Percentiles rank a stretch among this genome's conserved stretches.
These are phyloP conservation scores for Cochlearius cochlearius DNA, from an alignment of 2,113 vertebrate genomes.

Conservation along the genomic window DNA sequence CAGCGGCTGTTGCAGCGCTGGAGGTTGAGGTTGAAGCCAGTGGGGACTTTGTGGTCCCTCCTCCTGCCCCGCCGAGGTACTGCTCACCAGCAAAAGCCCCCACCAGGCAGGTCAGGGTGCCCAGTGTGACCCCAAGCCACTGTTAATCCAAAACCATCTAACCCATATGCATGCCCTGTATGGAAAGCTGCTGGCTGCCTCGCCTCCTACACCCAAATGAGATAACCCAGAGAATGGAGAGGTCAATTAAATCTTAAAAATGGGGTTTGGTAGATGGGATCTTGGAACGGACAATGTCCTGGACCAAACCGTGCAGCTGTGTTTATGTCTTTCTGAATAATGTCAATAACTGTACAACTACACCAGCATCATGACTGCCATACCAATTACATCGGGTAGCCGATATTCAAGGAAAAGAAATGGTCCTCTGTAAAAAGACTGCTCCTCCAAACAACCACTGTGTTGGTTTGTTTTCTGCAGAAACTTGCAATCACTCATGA, in stretches of 20 bases:
- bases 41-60: accelerated
- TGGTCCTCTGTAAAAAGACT: neutral
- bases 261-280: neutral
- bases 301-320: neutral
- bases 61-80: neutral
- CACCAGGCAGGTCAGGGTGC: neutral
- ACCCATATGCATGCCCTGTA: accelerated
- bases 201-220: neutral
- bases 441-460: neutral
- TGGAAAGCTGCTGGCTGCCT: neutral
- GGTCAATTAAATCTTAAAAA: neutral
- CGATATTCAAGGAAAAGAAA: neutral
- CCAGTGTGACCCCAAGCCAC: neutral
- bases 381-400: neutral
- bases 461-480: neutral
- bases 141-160: neutral
- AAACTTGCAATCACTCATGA: neutral
- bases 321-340: slow-evolving; percentile 13
- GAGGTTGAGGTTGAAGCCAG: neutral
- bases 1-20: neutral
- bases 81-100: neutral
- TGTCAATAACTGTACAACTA: neutral
- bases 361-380: neutral
- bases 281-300: neutral
- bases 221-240: neutral